phyloP scores from a whole-genome alignment of 2,888 invertebrate genomes.

The Platycheirus albimanus region DNA sequence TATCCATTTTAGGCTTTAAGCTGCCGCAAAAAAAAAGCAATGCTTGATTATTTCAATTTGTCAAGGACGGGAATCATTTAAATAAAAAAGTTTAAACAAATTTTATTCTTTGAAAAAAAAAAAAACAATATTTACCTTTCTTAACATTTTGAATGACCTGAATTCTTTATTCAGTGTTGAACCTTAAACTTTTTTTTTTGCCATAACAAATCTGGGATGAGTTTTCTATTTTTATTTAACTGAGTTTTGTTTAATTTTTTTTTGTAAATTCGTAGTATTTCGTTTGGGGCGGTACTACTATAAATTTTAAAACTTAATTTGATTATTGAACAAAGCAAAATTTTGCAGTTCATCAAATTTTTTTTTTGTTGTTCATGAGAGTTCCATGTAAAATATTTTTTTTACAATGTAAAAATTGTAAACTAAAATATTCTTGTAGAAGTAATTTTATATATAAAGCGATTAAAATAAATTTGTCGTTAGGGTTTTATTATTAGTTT shows the following conservation, averaged over 20 bases:
- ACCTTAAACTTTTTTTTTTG: background rate
- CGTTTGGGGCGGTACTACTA: slow-evolving; percentile 68
- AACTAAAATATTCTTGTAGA: slow-evolving; percentile 61
- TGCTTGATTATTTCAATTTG: slow-evolving; percentile 15
- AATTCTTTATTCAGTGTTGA: too few species aligned
- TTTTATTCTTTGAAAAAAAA: too few species aligned
- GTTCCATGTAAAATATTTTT: slow-evolving; percentile 69
- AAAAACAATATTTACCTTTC: too few species aligned
- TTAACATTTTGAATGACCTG: too few species aligned
- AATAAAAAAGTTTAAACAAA: slow-evolving; percentile 40
- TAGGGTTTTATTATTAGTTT: slow-evolving; percentile 62
- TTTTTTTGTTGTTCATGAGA: slow-evolving; percentile 61
- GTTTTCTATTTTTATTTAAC: slow-evolving; percentile 16
- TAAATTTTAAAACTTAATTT: slow-evolving; percentile 18
- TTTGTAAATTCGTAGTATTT: slow-evolving; percentile 71
- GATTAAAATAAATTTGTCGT: slow-evolving; percentile 75
- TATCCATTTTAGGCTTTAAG: too few species aligned
- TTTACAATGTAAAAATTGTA: slow-evolving; percentile 46
- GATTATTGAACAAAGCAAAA: slow-evolving; percentile 47
- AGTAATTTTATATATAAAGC: slow-evolving; percentile 75
- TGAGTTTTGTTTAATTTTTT: slow-evolving; percentile 31
- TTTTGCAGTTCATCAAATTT: too few species aligned
- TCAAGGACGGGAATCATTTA: slow-evolving; percentile 65
- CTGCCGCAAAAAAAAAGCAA: too few species aligned
- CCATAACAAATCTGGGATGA: slow-evolving; percentile 7